Evolutionary conservation across 2,113 vertebrate species (phyloP).

Genomic region (Peucedramus taeniatus): DNA sequence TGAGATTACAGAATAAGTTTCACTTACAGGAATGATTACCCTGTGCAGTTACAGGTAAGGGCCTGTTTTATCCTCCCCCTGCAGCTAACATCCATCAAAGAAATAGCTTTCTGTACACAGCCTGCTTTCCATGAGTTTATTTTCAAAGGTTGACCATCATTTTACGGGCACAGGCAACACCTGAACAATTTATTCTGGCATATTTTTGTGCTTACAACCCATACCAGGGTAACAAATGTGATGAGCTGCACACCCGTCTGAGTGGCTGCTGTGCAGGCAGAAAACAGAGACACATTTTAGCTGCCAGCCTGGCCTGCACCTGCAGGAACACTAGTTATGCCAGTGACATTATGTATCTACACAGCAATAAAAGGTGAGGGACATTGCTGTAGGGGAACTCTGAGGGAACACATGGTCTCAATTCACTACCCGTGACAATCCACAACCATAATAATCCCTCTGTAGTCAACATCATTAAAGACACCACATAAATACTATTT

Average conservation of each 20-base stretch:
- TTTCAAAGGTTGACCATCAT: constrained; percentile 9
- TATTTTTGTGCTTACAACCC: not conserved
- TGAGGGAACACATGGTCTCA: not conserved
- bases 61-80: constrained; percentile 6
- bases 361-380: not conserved
- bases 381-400: not conserved
- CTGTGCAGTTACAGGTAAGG: not conserved
- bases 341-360: not conserved
- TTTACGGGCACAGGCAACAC: not conserved
- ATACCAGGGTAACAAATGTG: not conserved
- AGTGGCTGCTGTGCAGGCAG: not conserved
- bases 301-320: not conserved
- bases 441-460: not conserved
- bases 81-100: constrained; percentile 18
- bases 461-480: not conserved
- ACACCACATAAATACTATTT: not conserved
- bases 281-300: not conserved
- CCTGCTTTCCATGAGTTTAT: not conserved
- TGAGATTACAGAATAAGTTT: not conserved
- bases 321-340: not conserved
- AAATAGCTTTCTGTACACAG: constrained; percentile 1
- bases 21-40: not conserved
- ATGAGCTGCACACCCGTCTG: not conserved
- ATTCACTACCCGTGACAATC: not conserved
- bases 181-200: not conserved